A percentile compares a stretch with the other conserved stretches of the same genome.
Conservation (phyloP, 2,113 vertebrate genomes). For the Ciconia boyciana region DNA sequence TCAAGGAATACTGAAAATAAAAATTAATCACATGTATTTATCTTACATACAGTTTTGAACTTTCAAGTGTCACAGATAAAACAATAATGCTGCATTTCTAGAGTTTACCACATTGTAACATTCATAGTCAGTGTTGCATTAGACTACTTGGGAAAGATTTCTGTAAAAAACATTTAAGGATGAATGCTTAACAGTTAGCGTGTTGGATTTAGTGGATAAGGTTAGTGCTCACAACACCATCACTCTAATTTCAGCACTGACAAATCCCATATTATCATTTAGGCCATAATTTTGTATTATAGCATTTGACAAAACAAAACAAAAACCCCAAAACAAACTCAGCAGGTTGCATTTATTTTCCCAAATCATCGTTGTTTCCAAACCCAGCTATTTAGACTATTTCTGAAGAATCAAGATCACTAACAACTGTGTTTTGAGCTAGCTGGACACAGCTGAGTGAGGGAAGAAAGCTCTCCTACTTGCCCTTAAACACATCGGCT, state of each 20-base stretch:
- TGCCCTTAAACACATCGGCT: neutral
- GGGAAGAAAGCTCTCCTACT: neutral
- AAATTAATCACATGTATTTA: neutral
- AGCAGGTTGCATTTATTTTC: neutral
- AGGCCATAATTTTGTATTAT: neutral
- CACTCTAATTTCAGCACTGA: neutral
- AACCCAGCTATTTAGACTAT: neutral
- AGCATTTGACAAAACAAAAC: neutral
- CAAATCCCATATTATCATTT: neutral
- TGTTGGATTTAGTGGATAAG: neutral
- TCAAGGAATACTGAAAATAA: neutral
- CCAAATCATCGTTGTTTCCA: neutral
- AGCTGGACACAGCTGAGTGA: neutral
- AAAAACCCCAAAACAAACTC: neutral
- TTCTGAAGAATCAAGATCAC: neutral
- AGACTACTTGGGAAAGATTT: neutral
- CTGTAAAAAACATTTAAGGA: neutral
- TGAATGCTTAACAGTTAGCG: neutral
- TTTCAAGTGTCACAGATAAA: neutral
- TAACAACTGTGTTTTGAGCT: neutral
- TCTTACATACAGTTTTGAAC: neutral
- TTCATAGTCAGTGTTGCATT: neutral
- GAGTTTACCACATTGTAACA: neutral
- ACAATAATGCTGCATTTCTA: neutral
- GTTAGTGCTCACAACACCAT: neutral